These are phyloP conservation scores for Gorsachius magnificus DNA, from an alignment of 2,797 vertebrate genomes.

Conservation along the genomic window DNA sequence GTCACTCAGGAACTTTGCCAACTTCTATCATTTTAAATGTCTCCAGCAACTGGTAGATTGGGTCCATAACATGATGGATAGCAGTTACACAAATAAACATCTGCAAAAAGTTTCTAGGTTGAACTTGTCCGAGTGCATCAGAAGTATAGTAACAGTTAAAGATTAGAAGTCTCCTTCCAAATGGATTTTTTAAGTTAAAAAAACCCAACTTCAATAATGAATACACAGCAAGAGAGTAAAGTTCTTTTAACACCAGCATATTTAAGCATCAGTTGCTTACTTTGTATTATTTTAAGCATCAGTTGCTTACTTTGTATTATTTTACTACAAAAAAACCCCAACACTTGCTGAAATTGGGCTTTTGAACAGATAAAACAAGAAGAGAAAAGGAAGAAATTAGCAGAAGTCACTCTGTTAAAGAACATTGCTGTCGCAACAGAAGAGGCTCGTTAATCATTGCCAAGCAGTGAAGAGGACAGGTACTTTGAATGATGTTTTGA, in stretches of 20 bases:
- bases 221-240: background rate
- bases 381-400: background rate
- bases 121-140: background rate
- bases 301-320: background rate
- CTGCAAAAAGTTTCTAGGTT: background rate
- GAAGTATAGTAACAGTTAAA: background rate
- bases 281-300: background rate
- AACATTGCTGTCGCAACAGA: background rate
- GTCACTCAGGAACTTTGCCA: background rate
- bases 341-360: background rate
- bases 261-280: background rate
- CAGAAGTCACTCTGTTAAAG: background rate
- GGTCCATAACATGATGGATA: fast-evolving
- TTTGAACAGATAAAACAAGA: background rate
- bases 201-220: background rate
- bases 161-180: background rate
- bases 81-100: background rate
- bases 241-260: background rate
- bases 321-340: background rate
- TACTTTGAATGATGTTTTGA: background rate
- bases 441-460: background rate
- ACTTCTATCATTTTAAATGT: background rate
- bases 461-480: background rate
- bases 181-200: background rate
- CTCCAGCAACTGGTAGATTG: background rate